These are phyloP conservation scores for Climacteris rufus DNA, from an alignment of 2,113 vertebrate species.

Conservation along the genomic window DNA sequence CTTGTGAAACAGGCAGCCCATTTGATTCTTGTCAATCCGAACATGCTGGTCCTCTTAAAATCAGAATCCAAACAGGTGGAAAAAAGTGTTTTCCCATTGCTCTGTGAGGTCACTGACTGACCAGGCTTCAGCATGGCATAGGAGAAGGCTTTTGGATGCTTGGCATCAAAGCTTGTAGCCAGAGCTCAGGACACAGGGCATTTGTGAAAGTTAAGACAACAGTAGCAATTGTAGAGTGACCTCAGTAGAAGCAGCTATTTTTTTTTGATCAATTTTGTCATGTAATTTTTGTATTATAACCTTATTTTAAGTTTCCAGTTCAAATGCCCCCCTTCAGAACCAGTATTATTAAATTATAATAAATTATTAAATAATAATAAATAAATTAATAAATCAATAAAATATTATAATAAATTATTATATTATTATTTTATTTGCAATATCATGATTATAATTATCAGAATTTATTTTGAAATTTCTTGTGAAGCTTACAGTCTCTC, in stretches of 20 bases:
- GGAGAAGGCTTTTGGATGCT: neutral
- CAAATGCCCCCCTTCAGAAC: neutral
- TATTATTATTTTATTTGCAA: neutral
- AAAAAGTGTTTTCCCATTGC: neutral
- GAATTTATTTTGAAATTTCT: neutral
- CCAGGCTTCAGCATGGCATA: neutral
- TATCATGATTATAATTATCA: neutral
- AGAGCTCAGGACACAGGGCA: accelerated
- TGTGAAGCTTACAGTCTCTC: neutral
- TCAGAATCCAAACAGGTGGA: neutral
- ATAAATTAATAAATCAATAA: too few species aligned
- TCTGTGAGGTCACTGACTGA: neutral
- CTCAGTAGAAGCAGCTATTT: neutral
- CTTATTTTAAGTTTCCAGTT: neutral
- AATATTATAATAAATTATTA: too few species aligned
- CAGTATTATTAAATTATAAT: too few species aligned
- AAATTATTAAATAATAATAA: too few species aligned
- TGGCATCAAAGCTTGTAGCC: neutral
- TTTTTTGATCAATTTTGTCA: neutral
- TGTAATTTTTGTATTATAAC: neutral
- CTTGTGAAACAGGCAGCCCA: neutral
- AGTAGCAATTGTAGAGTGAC: neutral
- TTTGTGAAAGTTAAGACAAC: neutral
- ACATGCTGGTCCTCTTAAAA: neutral
- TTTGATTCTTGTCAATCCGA: neutral